Conservation (phyloP, 2,113 vertebrate genomes). For the Macquaria ambigua region DNA sequence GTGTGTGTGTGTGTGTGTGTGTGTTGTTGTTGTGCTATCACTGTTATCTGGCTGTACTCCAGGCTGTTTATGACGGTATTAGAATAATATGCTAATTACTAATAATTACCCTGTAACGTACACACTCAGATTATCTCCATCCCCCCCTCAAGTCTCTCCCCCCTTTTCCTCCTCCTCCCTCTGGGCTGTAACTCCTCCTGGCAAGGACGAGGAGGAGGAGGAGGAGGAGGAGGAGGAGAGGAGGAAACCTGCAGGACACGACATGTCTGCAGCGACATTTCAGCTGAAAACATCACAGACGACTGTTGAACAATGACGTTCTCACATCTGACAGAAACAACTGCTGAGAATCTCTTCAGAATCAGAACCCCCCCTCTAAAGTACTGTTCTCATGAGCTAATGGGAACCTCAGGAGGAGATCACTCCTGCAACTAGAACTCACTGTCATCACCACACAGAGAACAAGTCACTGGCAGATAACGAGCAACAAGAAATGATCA, state of each 20-base stretch:
- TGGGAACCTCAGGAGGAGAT: background rate
- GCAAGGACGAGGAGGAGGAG: slow-evolving; percentile 28
- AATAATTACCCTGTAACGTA: slow-evolving; percentile 74
- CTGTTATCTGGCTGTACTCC: slow-evolving; percentile 79
- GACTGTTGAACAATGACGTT: background rate
- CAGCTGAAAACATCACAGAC: background rate
- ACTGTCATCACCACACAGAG: background rate
- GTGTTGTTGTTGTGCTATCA: slow-evolving; percentile 81
- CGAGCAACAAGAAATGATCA: too few relatives aligned
- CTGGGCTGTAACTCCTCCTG: slow-evolving; percentile 32
- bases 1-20: slow-evolving; percentile 80
- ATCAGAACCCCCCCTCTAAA: background rate
- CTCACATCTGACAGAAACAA: background rate
- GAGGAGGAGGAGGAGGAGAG: slow-evolving; percentile 8
- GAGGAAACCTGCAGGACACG: slow-evolving; percentile 27
- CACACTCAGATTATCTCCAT: slow-evolving; percentile 50
- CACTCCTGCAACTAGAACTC: background rate
- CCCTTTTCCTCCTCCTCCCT: background rate
- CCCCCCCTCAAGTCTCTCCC: too few relatives aligned
- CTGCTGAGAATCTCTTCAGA: background rate
- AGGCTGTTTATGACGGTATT: slow-evolving; percentile 83
- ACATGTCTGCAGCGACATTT: slow-evolving; percentile 23
- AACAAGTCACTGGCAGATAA: too few relatives aligned
- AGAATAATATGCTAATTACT: slow-evolving; percentile 86
- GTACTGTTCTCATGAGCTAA: background rate